Evolutionary conservation across 2,113 vertebrate species (phyloP).

Genomic region (Microcebus jonahi): DNA sequence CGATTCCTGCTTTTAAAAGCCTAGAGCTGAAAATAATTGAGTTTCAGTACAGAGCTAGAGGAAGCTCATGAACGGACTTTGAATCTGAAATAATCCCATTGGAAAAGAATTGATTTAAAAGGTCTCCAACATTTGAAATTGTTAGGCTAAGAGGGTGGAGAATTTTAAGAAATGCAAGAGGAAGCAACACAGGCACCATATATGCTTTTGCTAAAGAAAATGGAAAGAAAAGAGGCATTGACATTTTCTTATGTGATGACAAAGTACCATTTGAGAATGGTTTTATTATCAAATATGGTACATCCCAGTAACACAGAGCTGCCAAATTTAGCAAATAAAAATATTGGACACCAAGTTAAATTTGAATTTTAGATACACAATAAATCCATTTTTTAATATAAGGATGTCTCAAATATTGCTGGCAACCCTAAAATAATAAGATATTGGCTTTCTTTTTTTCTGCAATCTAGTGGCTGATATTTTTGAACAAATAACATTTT

Average conservation of each 20-base stretch:
- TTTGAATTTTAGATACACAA: conserved; percentile 1
- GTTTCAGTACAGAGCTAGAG: conserved; percentile 53
- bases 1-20: background rate
- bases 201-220: conserved; percentile 30
- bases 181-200: conserved; percentile 23
- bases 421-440: background rate
- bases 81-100: background rate
- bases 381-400: background rate
- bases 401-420: background rate
- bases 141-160: conserved; percentile 13
- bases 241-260: background rate
- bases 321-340: background rate
- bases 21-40: background rate
- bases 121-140: conserved; percentile 43
- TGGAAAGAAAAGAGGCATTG: background rate
- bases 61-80: conserved; percentile 47
- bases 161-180: conserved; percentile 60
- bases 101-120: conserved; percentile 73
- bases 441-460: conserved; percentile 13
- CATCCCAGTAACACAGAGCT: background rate
- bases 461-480: background rate
- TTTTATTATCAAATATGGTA: background rate
- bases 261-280: conserved; percentile 32
- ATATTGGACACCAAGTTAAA: background rate
- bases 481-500: conserved; percentile 10